Evolutionary conservation across 2,797 vertebrate species (phyloP).

Genomic region (Kryptopterus vitreolus): DNA sequence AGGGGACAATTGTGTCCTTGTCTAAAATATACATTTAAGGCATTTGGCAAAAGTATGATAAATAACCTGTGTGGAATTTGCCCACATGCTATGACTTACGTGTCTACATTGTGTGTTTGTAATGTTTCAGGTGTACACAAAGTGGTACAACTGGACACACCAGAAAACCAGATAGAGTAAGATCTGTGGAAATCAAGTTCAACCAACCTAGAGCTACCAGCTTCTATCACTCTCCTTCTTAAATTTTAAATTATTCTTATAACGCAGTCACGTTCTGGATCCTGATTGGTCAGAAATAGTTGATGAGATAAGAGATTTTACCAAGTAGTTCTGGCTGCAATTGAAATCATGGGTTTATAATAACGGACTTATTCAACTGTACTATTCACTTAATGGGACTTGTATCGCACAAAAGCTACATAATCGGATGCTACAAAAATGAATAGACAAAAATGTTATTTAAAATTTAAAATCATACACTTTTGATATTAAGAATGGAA

Average conservation of each 20-base stretch:
- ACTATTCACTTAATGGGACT: not conserved
- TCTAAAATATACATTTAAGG: too few relatives aligned
- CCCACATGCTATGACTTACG: not conserved
- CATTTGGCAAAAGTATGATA: too few relatives aligned
- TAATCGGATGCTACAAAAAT: not conserved
- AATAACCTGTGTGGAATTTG: not conserved
- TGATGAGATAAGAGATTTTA: not conserved
- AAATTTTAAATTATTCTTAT: not conserved
- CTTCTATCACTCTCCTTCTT: too few relatives aligned
- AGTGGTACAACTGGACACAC: slow-evolving; percentile 6
- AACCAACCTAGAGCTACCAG: not conserved
- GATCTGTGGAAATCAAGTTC: not conserved
- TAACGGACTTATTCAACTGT: not conserved
- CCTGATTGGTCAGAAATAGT: not conserved
- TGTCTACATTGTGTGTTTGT: not conserved
- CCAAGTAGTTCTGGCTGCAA: not conserved
- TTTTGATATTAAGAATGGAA: not conserved
- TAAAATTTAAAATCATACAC: not conserved
- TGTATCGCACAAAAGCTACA: not conserved
- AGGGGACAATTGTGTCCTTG: too few relatives aligned
- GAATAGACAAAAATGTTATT: not conserved
- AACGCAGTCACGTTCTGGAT: not conserved
- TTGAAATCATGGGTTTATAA: not conserved
- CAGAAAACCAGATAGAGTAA: slow-evolving; percentile 11
- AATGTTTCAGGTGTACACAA: slow-evolving; percentile 28